Base-by-base conservation (phyloP, 2,797 vertebrate genomes). In the Acanthurus leucopareius region DNA sequence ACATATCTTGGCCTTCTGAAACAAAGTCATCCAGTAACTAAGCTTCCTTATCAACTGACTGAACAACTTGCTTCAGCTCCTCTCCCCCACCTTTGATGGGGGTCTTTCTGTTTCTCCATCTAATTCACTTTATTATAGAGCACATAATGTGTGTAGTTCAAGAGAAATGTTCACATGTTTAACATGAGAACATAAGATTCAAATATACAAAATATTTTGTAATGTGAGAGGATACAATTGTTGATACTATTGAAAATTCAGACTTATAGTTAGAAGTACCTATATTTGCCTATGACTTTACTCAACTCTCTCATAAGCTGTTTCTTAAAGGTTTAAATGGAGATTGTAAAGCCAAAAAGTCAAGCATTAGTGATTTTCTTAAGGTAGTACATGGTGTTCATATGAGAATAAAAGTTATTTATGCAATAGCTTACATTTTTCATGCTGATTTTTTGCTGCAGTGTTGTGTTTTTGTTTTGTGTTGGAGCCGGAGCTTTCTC, bases 71-170 rank as follows among this genome's bases (percentile, higher is more conserved):
- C 91, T 83, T 85, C 67, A 69, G 93, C 91, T 90, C 93, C 90
- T 63, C 90, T 91, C 90, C 70, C 90, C 61, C 57, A 64, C 80
- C 79, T 59, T 80, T 96, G 96, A 96, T 94, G 93, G 94, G 94
- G 92, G 87, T 88, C 82, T 64, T 49, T 93, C 90, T 67, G 38
- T 72, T 38, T 67, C 73, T 72, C 58, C 60, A 32, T 76, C 72
- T 82, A 59, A 91, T 95, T 96, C 90, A 80, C 88, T 95, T 97
- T 94, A 95, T 97, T 96, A 97, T 95, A 91, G 91, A 95, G 93
- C 94, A 92, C 95, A 94, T 96, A 82, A 95, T 93, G 47, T 88
- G 92, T 94, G 93, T 94, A 96, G 96, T 95, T 96, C 94, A 96
- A 73, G 88, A 81, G 91, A 94, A 73, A 70, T 88, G 78, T 84